These are phyloP conservation scores for Cydia splendana DNA, from an alignment of 1,140 invertebrate genomes.

Conservation along the genomic window DNA sequence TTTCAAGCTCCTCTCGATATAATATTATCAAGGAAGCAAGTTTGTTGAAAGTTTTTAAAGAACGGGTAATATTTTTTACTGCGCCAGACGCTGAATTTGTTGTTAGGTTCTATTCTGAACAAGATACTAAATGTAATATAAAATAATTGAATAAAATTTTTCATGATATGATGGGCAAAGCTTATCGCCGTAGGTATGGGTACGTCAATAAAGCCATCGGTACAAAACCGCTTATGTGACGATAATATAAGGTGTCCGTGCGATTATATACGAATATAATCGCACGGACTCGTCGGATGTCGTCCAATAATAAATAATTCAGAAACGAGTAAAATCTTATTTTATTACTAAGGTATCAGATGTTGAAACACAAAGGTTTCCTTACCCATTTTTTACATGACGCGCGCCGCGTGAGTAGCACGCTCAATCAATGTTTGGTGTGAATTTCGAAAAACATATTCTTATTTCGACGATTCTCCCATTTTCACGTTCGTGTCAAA, in stretches of 20 bases:
- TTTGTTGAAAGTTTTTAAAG: background rate
- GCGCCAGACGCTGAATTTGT: background rate
- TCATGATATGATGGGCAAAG: too few species aligned
- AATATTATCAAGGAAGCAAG: slow-evolving; percentile 9
- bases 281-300: too few species aligned
- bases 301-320: slow-evolving; percentile 65
- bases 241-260: slow-evolving; percentile 38
- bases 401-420: slow-evolving; percentile 46
- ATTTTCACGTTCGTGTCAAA: slow-evolving; percentile 42
- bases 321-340: slow-evolving; percentile 40
- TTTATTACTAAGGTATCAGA: slow-evolving; percentile 47
- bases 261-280: slow-evolving; percentile 39
- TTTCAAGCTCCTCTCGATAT: slow-evolving; percentile 7
- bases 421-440: slow-evolving; percentile 39
- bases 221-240: background rate
- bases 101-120: too few species aligned
- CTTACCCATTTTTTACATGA: slow-evolving; percentile 49
- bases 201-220: too few species aligned
- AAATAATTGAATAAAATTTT: too few species aligned
- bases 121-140: too few species aligned
- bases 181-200: too few species aligned
- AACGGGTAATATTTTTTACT: background rate
- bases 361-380: slow-evolving; percentile 54
- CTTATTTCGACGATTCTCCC: slow-evolving; percentile 40
- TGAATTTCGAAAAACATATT: background rate